These are phyloP conservation scores for Drosophila rellima DNA, from an alignment of 2,888 invertebrate species.

Conservation along the genomic window DNA sequence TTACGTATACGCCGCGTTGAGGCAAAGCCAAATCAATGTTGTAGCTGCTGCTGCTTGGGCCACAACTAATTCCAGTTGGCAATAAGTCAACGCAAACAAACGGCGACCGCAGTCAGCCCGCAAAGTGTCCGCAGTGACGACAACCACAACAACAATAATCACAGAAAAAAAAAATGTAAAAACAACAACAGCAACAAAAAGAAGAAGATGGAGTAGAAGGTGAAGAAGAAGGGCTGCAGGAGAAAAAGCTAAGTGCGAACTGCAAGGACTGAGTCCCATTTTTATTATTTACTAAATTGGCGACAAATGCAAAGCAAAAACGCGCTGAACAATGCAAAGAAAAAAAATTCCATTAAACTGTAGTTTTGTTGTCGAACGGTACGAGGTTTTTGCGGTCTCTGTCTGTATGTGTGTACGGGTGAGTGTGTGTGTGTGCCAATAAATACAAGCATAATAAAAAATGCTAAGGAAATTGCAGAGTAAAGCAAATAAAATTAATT, in stretches of 20 bases:
- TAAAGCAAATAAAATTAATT: slow-evolving; percentile 83
- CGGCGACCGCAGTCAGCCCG: slow-evolving; percentile 63
- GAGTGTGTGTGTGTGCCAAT: slow-evolving; percentile 67
- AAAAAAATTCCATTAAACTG: slow-evolving; percentile 71
- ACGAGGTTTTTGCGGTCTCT: slow-evolving; percentile 44
- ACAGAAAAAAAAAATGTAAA: background rate
- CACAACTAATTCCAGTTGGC: slow-evolving; percentile 76
- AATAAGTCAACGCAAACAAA: slow-evolving; percentile 78
- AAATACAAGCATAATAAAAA: slow-evolving; percentile 79
- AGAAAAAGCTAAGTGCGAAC: slow-evolving; percentile 66
- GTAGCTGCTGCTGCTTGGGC: slow-evolving; percentile 36
- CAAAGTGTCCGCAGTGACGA: slow-evolving; percentile 74
- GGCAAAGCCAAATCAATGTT: slow-evolving; percentile 63
- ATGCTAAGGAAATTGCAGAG: slow-evolving; percentile 81
- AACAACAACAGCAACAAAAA: background rate
- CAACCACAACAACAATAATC: slow-evolving; percentile 47
- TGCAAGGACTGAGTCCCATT: slow-evolving; percentile 72
- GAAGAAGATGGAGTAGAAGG: background rate
- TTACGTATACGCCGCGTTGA: slow-evolving; percentile 72
- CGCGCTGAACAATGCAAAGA: slow-evolving; percentile 50
- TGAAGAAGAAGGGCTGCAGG: background rate
- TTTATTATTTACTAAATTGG: slow-evolving; percentile 82
- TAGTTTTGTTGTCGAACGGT: slow-evolving; percentile 48
- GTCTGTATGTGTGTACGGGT: slow-evolving; percentile 12
- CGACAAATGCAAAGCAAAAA: slow-evolving; percentile 74